phyloP scores from a whole-genome alignment of 2,113 vertebrate genomes.

The Astur gentilis region DNA sequence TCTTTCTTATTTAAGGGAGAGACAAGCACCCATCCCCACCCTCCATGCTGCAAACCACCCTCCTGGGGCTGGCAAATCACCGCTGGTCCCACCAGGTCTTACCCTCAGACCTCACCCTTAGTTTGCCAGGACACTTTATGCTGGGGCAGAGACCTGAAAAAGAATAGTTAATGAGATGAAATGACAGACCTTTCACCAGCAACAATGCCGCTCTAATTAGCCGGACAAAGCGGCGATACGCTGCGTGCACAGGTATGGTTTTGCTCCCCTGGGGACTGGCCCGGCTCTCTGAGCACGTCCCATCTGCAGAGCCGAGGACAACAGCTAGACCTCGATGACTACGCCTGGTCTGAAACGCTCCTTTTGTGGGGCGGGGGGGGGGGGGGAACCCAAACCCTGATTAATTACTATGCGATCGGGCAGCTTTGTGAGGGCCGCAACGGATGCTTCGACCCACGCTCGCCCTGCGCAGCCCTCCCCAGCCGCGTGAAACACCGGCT shows the following conservation, averaged over 20 bases:
- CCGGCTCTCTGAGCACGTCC: accelerated
- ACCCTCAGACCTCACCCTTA: neutral
- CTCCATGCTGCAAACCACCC: neutral
- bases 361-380: neutral
- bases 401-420: neutral
- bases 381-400: neutral
- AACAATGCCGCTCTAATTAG: neutral
- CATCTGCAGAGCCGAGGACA: neutral
- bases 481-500: neutral
- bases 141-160: neutral
- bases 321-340: neutral
- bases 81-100: neutral
- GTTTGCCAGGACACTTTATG: neutral
- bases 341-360: accelerated
- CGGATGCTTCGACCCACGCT: accelerated
- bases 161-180: neutral
- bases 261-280: neutral
- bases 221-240: neutral
- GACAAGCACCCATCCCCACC: neutral
- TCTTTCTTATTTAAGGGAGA: neutral
- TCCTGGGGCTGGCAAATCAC: neutral
- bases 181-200: neutral
- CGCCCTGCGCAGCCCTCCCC: neutral
- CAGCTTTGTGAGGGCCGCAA: neutral
- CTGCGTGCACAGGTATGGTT: neutral